phyloP scores from a whole-genome alignment of 2,888 invertebrate species.

The Hyalella azteca region DNA sequence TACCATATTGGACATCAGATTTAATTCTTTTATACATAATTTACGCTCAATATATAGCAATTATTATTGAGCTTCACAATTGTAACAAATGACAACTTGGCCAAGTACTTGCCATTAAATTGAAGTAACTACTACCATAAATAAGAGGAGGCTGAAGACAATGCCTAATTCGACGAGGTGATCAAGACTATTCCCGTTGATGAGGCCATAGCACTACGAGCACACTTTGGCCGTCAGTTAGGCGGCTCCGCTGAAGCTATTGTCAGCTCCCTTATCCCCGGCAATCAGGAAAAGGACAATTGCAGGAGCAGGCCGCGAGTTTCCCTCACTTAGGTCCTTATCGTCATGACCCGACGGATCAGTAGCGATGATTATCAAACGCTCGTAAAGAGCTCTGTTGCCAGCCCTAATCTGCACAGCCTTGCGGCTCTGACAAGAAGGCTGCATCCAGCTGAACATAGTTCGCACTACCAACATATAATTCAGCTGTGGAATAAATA shows the following conservation, averaged over 20 bases:
- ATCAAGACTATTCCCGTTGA: slow-evolving; percentile 30
- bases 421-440: too few relatives aligned
- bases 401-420: slow-evolving; percentile 10
- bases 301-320: slow-evolving; percentile 27
- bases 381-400: slow-evolving; percentile 8
- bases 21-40: too few relatives aligned
- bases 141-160: not conserved
- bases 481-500: too few relatives aligned
- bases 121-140: not conserved
- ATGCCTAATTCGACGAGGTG: slow-evolving; percentile 18
- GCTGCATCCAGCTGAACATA: too few relatives aligned
- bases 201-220: slow-evolving; percentile 23
- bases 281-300: slow-evolving; percentile 37
- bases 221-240: slow-evolving; percentile 29
- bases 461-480: too few relatives aligned
- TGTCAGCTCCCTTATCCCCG: slow-evolving; percentile 29
- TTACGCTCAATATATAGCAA: too few relatives aligned
- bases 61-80: too few relatives aligned
- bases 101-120: too few relatives aligned
- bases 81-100: too few relatives aligned
- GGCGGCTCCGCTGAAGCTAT: slow-evolving; percentile 24
- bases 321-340: slow-evolving; percentile 33
- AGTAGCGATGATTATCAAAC: slow-evolving; percentile 28
- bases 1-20: too few relatives aligned
- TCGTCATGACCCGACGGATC: slow-evolving; percentile 35